Base-by-base conservation (phyloP, 2,888 invertebrate species). In the Sipha maydis region DNA sequence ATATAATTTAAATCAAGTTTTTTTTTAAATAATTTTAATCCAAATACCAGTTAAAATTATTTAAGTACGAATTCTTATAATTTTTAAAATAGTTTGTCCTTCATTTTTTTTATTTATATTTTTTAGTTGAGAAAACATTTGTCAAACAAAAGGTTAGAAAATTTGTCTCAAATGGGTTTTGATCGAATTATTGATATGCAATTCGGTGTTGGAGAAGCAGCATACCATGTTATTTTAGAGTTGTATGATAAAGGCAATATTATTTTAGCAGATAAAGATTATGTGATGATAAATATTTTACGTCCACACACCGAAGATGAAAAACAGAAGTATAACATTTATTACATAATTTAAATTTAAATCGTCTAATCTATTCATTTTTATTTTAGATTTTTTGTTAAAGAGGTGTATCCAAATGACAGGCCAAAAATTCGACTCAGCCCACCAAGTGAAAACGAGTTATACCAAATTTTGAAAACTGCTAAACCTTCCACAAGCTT, bases 121-220 rank as follows among this genome's bases (percentile, higher is more conserved):
- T 3, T 93, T 31, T 92, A 97, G 96, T 93, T 99, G 92, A 93
- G 99, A 84, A 99, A 99, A 92, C 99, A 99, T 92, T 93, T 99
- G 75, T 97, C 97, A 91, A 98, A 99, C 92, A 98, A 99, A 92
- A 94, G 99, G 7, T 92, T 99, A 3, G 99, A 99, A 92, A 94
- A 93, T 80, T 93, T 99, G 0, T 93, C 92, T 4, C 99, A 99
- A 92, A 92, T 99, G 0, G 99, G 99, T 2, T 94, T 95, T 9
- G 99, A 99, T 92, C 94, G 99, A 91, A 96, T 99, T 80, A 94
- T 99, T 25, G 97, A 98, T 92, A 92, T 99, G 82, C 97, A 98
- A 92, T 99, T 99, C 93, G 99, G 99, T 21, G 95, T 94, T 7
- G 96, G 96, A 0, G 98, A 98, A 91, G 97, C 97, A 1, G 96